These are phyloP conservation scores for Manis pentadactyla DNA, from an alignment of 2,797 vertebrate genomes.

Conservation along the genomic window DNA sequence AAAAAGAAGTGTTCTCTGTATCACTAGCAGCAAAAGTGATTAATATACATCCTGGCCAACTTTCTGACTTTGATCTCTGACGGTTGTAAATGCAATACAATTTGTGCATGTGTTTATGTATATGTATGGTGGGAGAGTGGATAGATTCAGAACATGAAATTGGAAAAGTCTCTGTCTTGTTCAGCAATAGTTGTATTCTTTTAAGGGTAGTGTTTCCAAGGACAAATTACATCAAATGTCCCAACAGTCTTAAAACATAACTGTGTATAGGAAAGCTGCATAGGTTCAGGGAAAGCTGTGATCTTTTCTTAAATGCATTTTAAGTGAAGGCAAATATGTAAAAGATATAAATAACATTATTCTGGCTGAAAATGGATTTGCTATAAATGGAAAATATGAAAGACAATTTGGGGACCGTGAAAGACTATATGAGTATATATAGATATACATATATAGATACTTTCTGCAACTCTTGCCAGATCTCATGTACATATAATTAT, in stretches of 20 bases:
- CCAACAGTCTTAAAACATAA: background rate
- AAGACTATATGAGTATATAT: background rate
- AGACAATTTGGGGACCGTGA: background rate
- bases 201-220: background rate
- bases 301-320: background rate
- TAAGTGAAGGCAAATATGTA: background rate
- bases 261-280: background rate
- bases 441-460: background rate
- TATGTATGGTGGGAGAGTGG: background rate
- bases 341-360: background rate
- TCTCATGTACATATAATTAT: background rate
- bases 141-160: background rate
- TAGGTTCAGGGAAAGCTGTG: background rate
- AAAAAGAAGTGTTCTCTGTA: background rate
- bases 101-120: background rate
- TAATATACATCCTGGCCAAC: background rate
- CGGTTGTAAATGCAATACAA: background rate
- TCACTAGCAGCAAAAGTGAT: conserved; percentile 1
- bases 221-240: background rate
- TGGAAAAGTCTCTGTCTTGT: background rate
- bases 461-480: background rate
- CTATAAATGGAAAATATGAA: background rate
- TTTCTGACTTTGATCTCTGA: background rate
- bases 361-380: background rate
- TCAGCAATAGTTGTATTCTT: background rate